Evolutionary conservation across 2,888 invertebrate genomes (phyloP), one percentile per base, ranked within the genome.

Genomic region (Minunthozetes semirufus): DNA sequence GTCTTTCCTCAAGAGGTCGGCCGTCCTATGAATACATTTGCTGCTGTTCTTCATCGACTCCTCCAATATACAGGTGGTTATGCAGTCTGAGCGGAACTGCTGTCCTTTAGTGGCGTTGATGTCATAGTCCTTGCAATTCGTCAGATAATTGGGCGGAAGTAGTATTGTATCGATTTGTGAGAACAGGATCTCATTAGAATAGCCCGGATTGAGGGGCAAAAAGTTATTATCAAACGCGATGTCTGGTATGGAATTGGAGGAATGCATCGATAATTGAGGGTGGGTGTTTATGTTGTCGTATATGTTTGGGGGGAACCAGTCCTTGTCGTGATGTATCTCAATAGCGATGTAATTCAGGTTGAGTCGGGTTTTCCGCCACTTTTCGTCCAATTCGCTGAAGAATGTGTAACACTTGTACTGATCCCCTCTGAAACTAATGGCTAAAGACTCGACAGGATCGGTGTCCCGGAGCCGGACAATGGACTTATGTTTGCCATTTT

Each of bases 131-230:
- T 25, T 15, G 11, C 68, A 68, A 33, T 68, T 68, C 13, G 68
- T 68, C 42, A 46, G 19, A 68, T 68, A 68, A 68, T 68, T 68
- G 19, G 68, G 68, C 6, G 68, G 68, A 1, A 68, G 22, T 68
- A 68, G 46, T 46, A 68, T 68, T 42, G 68, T 68, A 11, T 68
- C 68, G 22, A 68, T 68, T 68, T 46, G 68, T 6, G 68, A 68
- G 46, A 42, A 68, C 22, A 22, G 8, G 1, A 68, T 68, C 11
- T 68, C 46, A 22, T 42, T 42, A 19, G 68, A 68, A 68, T 42
- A 68, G 38, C 68, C 68, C n/a, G 46, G 22, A 68, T n/a, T 68
- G 19, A 68, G 25, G 8, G 46, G 42, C 11, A 68, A 9, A 25
- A 46, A 68, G 22, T 68, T 68, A 22, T 68, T 19, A 9, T 42